A percentile compares a stretch with the other conserved stretches of the same genome.
Evolutionary conservation across 1,140 invertebrate species (phyloP).

Genomic region (Nephila pilipes): DNA sequence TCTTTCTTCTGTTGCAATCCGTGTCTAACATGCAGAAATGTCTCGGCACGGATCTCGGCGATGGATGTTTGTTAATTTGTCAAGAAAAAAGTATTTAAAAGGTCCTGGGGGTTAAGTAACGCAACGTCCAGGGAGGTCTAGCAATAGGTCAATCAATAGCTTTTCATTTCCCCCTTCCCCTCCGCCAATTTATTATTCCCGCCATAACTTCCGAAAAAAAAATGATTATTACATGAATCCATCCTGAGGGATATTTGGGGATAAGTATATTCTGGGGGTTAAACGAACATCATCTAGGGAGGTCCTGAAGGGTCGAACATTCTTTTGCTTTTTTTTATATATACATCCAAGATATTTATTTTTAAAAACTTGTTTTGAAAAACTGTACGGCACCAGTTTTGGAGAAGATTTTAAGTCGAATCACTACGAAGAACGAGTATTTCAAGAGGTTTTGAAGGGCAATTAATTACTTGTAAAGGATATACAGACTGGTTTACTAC

Average conservation of each 20-base stretch:
- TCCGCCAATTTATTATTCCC: background rate
- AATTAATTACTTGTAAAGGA: no score
- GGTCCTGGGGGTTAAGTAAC: background rate
- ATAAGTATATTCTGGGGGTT: background rate
- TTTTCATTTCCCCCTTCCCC: background rate
- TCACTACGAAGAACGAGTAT: no score
- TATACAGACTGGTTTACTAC: no score
- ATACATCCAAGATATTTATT: background rate
- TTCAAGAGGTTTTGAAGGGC: no score
- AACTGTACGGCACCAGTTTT: background rate
- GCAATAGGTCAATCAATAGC: background rate
- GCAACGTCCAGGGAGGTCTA: slow-evolving; percentile 30
- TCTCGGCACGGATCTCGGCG: background rate
- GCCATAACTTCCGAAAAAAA: background rate
- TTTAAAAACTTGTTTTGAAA: background rate
- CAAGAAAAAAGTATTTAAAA: slow-evolving; percentile 17
- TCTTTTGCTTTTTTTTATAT: background rate
- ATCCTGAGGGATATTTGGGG: background rate
- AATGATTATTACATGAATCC: background rate
- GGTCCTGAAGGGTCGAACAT: slow-evolving; percentile 15
- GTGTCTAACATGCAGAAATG: background rate
- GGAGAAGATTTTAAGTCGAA: no score
- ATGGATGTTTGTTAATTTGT: slow-evolving; percentile 67
- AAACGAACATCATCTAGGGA: slow-evolving; percentile 26
- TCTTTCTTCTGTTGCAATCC: background rate